These are phyloP conservation scores for Lottia gigantea DNA, from an alignment of 2,888 invertebrate genomes.

Conservation along the genomic window DNA sequence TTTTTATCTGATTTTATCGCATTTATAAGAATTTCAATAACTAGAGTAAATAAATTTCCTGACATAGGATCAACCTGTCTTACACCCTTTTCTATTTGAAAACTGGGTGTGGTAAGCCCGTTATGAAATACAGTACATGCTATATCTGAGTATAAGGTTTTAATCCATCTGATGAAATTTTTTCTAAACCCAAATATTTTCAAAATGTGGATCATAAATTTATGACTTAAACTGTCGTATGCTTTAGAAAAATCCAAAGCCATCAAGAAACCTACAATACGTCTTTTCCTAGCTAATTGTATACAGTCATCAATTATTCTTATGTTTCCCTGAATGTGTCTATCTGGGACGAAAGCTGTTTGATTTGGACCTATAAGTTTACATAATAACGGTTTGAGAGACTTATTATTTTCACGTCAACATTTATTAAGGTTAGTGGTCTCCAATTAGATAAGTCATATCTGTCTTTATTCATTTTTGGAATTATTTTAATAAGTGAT, in stretches of 20 bases:
- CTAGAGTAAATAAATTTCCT: neutral
- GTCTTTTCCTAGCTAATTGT: neutral
- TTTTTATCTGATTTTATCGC: neutral
- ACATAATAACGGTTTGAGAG: neutral
- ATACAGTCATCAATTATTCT: slow-evolving; percentile 4
- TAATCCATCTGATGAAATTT: neutral
- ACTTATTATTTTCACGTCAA: neutral
- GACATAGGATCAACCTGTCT: neutral
- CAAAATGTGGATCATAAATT: neutral
- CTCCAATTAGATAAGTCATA: neutral
- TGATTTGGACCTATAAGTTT: slow-evolving; percentile 1
- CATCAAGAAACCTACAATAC: neutral
- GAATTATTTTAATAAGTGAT: neutral
- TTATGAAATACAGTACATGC: neutral
- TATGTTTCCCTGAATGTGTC: neutral
- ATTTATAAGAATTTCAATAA: neutral
- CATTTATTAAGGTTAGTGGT: neutral
- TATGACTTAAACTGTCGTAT: neutral
- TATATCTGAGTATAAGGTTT: neutral
- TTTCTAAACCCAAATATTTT: neutral
- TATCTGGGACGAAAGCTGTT: neutral
- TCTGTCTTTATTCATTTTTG: neutral
- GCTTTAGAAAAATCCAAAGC: neutral
- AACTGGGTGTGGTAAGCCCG: neutral
- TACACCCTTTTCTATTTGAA: neutral